phyloP scores from a whole-genome alignment of 2,888 invertebrate species.

The Rhabditoides inermis region DNA sequence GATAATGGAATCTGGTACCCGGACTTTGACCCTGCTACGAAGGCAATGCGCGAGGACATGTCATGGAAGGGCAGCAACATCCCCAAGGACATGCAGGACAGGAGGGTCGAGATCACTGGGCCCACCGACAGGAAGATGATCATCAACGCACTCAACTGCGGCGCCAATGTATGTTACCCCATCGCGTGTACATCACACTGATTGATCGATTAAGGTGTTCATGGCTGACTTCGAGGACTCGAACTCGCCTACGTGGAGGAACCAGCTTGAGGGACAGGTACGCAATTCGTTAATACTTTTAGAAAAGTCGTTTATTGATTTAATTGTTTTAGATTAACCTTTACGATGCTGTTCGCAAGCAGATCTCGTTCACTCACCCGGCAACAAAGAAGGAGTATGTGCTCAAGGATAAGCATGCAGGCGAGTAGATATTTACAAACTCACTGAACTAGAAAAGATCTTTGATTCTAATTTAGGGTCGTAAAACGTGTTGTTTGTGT shows the following conservation, averaged over 20 bases:
- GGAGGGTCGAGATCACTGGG: conserved; percentile 56
- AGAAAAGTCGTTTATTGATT: too few relatives aligned
- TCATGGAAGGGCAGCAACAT: conserved; percentile 58
- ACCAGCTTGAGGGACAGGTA: conserved; percentile 62
- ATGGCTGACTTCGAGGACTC: conserved; percentile 60
- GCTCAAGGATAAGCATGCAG: conserved; percentile 57
- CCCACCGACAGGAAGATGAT: conserved; percentile 61
- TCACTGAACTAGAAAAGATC: too few relatives aligned
- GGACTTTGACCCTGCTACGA: conserved; percentile 57
- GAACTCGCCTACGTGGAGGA: conserved; percentile 68
- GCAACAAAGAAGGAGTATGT: conserved; percentile 48
- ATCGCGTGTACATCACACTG: background rate
- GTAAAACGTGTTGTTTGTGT: too few relatives aligned
- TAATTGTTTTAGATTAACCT: conserved; percentile 57
- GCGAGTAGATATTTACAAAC: too few relatives aligned
- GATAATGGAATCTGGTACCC: conserved; percentile 51
- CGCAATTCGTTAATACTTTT: background rate
- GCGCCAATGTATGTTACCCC: conserved; percentile 30
- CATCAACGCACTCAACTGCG: conserved; percentile 64
- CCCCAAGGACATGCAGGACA: conserved; percentile 38
- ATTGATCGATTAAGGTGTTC: conserved; percentile 32
- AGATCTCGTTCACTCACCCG: conserved; percentile 50
- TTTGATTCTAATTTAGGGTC: too few relatives aligned
- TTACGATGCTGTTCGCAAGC: conserved; percentile 59
- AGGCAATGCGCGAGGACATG: conserved; percentile 55